Base-by-base conservation (phyloP, 2,113 vertebrate species). In the Dolichotis patagonum region DNA sequence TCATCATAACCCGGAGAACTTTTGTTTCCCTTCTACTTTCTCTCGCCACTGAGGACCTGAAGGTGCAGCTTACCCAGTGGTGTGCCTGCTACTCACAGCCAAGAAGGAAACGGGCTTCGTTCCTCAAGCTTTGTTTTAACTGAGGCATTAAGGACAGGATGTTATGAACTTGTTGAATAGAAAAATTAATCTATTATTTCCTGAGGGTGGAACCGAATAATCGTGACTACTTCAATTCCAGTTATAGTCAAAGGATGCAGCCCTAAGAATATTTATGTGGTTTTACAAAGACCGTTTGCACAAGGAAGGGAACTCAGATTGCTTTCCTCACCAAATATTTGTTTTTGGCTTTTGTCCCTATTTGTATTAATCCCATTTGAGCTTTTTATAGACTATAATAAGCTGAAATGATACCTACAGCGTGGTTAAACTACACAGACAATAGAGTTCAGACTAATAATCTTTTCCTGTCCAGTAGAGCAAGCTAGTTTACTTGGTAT, bases 91-190 rank as follows among this genome's bases (percentile, higher is more conserved):
- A 63, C 7, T 95, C 71, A 43, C 7, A 85, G 38, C 24, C n/a
- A 92, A 41, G 24, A 88, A 62, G 90, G 95, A 98, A 94, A 22
- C 12, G 49, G 46, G 46, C 11, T 89, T 95, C 91, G 16, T 67
- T 92, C 93, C 83, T 65, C 73, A 95, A 58, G 41, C n/a, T 63
- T 88, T 96, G 9, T 93, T 90, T 92, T 81, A 85, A 5, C 62
- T 83, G 28, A 35, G 16, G n/a, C n/a, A 0, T 17, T 82, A 12
- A 54, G 32, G 5, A n/a, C 13, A 62, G 8, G 30, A 38, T 58
- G 30, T 88, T 30, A 46, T 78, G 30, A 83, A 90, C 46, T 65
- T 19, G 7, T 73, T 67, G 20, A 91, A 83, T 19, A 73, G 90
- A 94, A 49, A 95, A 85, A 75, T 84, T 12, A 90, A 69, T 28